A percentile compares a stretch with the other conserved stretches of the same genome.
phyloP scores from a whole-genome alignment of 2,888 invertebrate species.

The Dysmachus trigonus region DNA sequence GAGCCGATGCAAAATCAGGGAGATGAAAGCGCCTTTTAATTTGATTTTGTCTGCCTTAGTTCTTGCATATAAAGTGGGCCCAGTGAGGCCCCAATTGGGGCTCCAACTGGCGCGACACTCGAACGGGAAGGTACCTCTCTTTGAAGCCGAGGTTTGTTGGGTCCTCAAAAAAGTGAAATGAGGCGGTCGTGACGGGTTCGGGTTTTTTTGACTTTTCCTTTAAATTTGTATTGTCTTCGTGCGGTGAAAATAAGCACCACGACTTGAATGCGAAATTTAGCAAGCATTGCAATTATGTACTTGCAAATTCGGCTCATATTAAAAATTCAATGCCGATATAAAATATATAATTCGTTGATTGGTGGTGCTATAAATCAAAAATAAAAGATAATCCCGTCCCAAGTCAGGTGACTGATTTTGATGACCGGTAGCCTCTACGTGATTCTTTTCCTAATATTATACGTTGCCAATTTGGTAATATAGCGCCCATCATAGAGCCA shows the following conservation, averaged over 20 bases:
- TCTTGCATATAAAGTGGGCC: slow-evolving; percentile 44
- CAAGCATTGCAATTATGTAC: neutral
- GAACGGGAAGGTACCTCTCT: neutral
- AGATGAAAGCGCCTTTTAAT: slow-evolving; percentile 46
- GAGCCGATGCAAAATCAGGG: slow-evolving; percentile 2
- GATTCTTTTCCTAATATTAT: neutral
- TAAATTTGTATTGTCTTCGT: neutral
- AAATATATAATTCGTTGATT: neutral
- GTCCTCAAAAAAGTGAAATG: slow-evolving; percentile 24
- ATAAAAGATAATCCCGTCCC: neutral
- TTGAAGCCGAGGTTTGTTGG: neutral
- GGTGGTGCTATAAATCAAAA: slow-evolving; percentile 25
- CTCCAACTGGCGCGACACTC: neutral
- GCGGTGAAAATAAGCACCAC: neutral
- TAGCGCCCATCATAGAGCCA: neutral
- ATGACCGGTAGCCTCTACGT: slow-evolving; percentile 32
- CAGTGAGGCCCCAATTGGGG: neutral
- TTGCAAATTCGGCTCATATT: neutral
- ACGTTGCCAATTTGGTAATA: neutral
- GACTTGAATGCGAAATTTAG: neutral
- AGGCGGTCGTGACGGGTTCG: neutral
- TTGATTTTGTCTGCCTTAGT: slow-evolving; percentile 45
- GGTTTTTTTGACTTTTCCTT: slow-evolving; percentile 26
- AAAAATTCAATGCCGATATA: neutral
- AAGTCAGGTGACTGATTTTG: neutral